Conservation (phyloP, 2,888 invertebrate species). For the Chironomus riparius region DNA sequence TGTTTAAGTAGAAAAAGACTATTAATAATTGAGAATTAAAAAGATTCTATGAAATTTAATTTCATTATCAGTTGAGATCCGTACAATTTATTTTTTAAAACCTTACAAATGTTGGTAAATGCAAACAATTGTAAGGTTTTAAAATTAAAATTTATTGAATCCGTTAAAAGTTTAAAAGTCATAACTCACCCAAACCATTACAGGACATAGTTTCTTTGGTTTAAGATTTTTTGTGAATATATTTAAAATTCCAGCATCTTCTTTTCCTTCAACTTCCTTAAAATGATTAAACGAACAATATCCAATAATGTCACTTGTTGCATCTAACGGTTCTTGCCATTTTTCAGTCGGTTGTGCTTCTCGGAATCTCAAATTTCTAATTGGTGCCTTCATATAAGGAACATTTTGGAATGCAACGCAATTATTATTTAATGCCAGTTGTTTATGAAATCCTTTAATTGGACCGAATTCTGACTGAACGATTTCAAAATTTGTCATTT, state of each 20-base stretch:
- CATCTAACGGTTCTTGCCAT: conserved; percentile 9
- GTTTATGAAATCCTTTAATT: neutral
- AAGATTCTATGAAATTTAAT: too few relatives aligned
- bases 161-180: too few relatives aligned
- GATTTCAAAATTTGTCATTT: neutral
- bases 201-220: neutral
- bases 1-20: neutral
- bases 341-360: conserved; percentile 2
- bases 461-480: conserved; percentile 1
- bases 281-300: neutral
- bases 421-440: neutral
- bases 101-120: too few relatives aligned
- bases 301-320: neutral
- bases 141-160: too few relatives aligned
- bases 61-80: too few relatives aligned
- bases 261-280: neutral
- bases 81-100: too few relatives aligned
- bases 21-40: too few relatives aligned
- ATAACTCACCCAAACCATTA: neutral
- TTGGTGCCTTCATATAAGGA: conserved; percentile 14
- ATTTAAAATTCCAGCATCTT: conserved; percentile 9
- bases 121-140: too few relatives aligned
- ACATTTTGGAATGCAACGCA: conserved; percentile 7
- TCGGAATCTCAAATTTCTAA: conserved; percentile 11
- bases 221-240: conserved; percentile 9